These are phyloP conservation scores for Drosophila yakuba DNA, from an alignment of 1,140 invertebrate genomes.

Conservation along the genomic window DNA sequence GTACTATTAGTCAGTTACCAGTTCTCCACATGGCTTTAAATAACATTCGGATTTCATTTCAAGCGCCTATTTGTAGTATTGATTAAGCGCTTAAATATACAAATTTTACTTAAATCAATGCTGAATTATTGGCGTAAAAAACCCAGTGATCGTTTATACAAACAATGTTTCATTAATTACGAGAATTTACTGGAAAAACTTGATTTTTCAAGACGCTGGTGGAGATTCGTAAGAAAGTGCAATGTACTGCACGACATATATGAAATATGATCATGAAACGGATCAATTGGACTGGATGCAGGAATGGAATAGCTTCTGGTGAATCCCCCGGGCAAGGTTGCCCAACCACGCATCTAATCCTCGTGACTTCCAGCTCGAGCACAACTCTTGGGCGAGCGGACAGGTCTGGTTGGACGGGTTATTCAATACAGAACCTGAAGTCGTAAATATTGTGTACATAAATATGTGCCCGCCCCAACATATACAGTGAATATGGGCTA, in stretches of 20 bases:
- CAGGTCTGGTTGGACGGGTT: conserved; percentile 62
- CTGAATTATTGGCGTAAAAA: not conserved
- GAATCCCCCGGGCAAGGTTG: conserved; percentile 30
- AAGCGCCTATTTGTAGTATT: not conserved
- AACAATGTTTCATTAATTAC: conserved; percentile 3
- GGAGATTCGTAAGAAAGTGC: no score
- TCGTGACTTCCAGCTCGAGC: conserved; percentile 25
- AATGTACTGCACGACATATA: not conserved
- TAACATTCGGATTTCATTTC: not conserved
- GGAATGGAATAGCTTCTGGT: not conserved
- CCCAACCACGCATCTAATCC: conserved; percentile 15
- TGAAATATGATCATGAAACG: not conserved
- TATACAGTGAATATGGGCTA: not conserved
- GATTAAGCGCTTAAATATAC: not conserved
- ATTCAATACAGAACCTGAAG: conserved; percentile 67
- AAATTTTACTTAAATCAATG: conserved; percentile 1
- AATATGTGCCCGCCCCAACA: not conserved
- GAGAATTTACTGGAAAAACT: conserved; percentile 3
- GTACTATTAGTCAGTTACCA: not conserved
- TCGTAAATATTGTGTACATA: conserved; percentile 29
- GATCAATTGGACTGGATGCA: not conserved
- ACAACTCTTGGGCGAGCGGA: not conserved
- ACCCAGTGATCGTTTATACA: not conserved
- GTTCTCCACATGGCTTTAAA: no score
- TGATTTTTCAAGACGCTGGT: not conserved